Base-by-base conservation (phyloP, 2,888 invertebrate species). In the Acronicta aceris region DNA sequence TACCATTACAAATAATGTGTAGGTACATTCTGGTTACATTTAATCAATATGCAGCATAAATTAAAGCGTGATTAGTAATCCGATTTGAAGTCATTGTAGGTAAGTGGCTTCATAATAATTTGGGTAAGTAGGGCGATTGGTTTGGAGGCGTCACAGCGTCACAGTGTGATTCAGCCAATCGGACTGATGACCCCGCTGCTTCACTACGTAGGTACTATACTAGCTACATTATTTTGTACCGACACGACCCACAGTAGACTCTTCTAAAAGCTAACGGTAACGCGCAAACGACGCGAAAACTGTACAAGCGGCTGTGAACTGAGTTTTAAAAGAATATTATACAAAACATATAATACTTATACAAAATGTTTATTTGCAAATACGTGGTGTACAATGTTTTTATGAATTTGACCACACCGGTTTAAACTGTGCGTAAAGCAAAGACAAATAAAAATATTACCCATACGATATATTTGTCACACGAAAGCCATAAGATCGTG, bases 181-280 rank as follows among this genome's bases (percentile, higher is more conserved):
- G 60, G 88, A 89, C 81, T 90, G 89, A 91, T 91, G 93, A 92
- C 89, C 91, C 86, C 88, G 79, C 78, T 71, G 79, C 70, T 74
- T 63, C 69, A 75, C 78, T 38, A 7, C n/a, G 13, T 27, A 27
- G 6, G 6, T 76, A 56, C 59, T 74, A 72, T 74, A 74, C 71
- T 75, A 65, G 62, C 65, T 65, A 59, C 54, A 70, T 81, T 82
- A 85, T 85, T 86, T 83, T 78, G 81, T 80, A 66, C 72, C 75
- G 79, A 65, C 27, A 33, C 81, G 79, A 79, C 75, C 77, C 82
- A 81, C 74, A 76, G 81, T 79, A 77, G 84, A 81, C 81, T 81
- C 78, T 86, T 85, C 83, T 84, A 84, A 86, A 83, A 82, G 74
- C 69, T 89, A 90, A 90, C 90, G 88, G 90, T 87, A 86, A 71